These are phyloP conservation scores for Lepidurus apus DNA, from an alignment of 1,140 invertebrate genomes.

Conservation along the genomic window DNA sequence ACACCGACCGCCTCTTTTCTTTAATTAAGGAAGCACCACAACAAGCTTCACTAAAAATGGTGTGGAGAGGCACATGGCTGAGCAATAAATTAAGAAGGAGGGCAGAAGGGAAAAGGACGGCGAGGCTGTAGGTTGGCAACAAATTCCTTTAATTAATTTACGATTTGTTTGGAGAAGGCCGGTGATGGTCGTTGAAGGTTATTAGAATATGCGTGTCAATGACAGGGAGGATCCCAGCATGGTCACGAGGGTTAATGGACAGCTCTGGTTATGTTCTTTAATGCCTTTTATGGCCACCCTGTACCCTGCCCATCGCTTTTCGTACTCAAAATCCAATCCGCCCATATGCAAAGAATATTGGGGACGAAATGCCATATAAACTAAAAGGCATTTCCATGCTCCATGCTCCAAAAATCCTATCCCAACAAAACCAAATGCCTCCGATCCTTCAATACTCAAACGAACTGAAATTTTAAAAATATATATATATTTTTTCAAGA, in stretches of 20 bases:
- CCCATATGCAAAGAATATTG: background rate
- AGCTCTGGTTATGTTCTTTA: constrained; percentile 5
- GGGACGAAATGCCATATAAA: background rate
- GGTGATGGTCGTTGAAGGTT: background rate
- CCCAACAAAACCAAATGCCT: too few relatives aligned
- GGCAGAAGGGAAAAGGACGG: background rate
- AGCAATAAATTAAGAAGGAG: background rate
- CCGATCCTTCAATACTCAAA: too few relatives aligned
- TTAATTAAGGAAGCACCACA: constrained; percentile 10
- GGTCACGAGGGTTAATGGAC: constrained; percentile 17
- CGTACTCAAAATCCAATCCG: background rate
- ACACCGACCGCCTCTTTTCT: background rate
- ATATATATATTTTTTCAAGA: too few relatives aligned
- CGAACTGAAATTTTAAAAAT: too few relatives aligned
- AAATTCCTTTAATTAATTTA: constrained; percentile 6
- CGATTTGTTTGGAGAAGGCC: background rate
- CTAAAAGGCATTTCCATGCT: background rate
- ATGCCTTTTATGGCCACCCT: background rate
- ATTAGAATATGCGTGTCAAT: constrained; percentile 2
- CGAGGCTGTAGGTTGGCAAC: background rate
- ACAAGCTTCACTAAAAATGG: background rate
- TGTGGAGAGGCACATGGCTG: constrained; percentile 1
- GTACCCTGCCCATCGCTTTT: background rate
- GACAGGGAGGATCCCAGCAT: background rate
- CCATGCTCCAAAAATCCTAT: background rate